Evolutionary conservation across 2,113 vertebrate genomes (phyloP), one percentile per base, ranked within the genome.

Genomic region (Prietella phreatophila): DNA sequence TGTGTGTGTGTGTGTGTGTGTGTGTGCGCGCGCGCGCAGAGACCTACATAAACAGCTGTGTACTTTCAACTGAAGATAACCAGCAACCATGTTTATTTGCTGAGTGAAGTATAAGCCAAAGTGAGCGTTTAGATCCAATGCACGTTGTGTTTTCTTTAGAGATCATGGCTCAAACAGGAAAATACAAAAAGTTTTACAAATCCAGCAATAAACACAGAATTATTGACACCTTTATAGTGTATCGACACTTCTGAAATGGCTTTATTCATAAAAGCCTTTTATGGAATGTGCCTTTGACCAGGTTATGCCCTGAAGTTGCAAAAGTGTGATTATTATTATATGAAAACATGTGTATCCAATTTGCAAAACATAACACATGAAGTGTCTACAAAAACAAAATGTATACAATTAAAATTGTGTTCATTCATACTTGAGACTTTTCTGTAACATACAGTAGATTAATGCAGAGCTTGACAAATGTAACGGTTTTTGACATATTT

Each of bases 1-100:
- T 82, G 47, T 82, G n/a, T 60, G 56, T 82, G 50, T 82, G 80
- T 82, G 55, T 82, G 80, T 58, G 80, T 82, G 55, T 60, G 80
- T 82, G 81, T 82, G 60, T 50, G 60, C 47, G 36, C 65, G 82
- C 50, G 82, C 65, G 58, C n/a, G 60, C 47, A n/a, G 39, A n/a
- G 61, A 78, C 47, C 36, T 61, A 47, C 25, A 78, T 27, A 63
- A 27, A 86, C 85, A 63, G 39, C 36, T 79, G 73, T 86, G 73
- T 53, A 67, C 42, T 2, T 84, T 53, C 65, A 55, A 56, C 79
- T 60, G 19, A 53, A 84, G 65, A 84, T 71, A 69, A 84, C 39
- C 75, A n/a, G 73, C 75, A 85, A 50, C 27, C 4, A 36, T 15
- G 69, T 75, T 76, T 61, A n/a, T 78, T 47, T 78, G 36, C 85